phyloP scores from a whole-genome alignment of 2,113 vertebrate species.

The Toxotes chatareus region DNA sequence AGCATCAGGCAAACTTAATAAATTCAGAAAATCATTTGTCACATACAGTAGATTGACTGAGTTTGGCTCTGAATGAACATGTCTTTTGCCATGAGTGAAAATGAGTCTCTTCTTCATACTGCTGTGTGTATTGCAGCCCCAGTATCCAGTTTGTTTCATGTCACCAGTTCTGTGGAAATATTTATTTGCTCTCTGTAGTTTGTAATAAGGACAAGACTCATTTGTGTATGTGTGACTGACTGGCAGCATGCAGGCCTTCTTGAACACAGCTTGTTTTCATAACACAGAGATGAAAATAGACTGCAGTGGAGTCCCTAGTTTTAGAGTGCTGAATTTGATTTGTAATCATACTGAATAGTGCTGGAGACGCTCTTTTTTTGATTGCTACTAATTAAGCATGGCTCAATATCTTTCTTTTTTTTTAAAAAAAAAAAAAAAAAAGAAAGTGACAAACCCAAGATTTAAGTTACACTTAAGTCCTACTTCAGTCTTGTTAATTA shows the following conservation, averaged over 20 bases:
- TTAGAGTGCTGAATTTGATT: constrained; percentile 9
- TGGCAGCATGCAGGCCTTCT: constrained; percentile 12
- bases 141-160: constrained; percentile 35
- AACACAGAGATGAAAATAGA: constrained; percentile 9
- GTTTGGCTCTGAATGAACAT: constrained; percentile 24
- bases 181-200: constrained; percentile 38
- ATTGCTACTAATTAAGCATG: constrained; percentile 7
- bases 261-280: constrained; percentile 6
- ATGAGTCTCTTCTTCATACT: background rate
- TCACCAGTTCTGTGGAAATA: constrained; percentile 26
- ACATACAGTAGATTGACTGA: constrained; percentile 29
- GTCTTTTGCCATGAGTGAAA: background rate
- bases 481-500: constrained; percentile 4
- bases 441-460: background rate
- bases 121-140: background rate
- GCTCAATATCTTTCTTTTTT: background rate
- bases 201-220: constrained; percentile 6
- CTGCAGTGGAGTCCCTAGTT: background rate
- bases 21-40: constrained; percentile 39
- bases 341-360: background rate
- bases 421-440: background rate
- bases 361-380: background rate
- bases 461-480: background rate
- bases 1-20: constrained; percentile 7
- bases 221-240: constrained; percentile 14